phyloP scores from a whole-genome alignment of 1,140 invertebrate genomes.

The Apis laboriosa region DNA sequence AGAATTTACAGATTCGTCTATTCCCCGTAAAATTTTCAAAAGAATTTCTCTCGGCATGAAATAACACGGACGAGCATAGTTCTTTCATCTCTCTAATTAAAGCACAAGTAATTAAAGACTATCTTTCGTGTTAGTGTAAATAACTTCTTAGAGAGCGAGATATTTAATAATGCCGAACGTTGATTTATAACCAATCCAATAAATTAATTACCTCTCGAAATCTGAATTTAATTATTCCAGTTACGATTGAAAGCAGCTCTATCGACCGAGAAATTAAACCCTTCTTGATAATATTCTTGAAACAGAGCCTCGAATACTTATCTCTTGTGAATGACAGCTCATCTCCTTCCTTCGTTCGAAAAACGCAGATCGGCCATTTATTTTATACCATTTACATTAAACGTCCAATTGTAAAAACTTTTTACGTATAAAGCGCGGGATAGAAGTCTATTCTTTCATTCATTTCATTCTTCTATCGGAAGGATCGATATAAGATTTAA shows the following conservation, averaged over 20 bases:
- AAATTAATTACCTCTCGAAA: conserved; percentile 1
- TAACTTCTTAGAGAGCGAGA: not conserved
- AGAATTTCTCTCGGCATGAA: conserved; percentile 1
- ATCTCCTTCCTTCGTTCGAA: not conserved
- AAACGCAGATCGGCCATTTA: no score
- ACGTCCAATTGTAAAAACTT: no score
- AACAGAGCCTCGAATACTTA: not conserved
- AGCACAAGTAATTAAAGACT: conserved; percentile 13
- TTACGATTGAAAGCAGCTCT: not conserved
- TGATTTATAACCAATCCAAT: conserved; percentile 15
- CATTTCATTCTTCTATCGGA: no score
- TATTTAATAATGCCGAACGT: conserved; percentile 17
- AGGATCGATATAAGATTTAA: no score
- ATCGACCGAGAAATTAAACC: not conserved
- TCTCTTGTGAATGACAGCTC: not conserved
- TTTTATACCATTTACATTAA: no score
- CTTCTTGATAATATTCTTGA: not conserved
- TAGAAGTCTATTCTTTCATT: no score
- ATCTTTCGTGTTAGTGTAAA: not conserved
- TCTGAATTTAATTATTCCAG: conserved; percentile 21
- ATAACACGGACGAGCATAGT: not conserved
- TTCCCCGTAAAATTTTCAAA: not conserved
- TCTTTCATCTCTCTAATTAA: conserved; percentile 4
- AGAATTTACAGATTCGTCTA: not conserved
- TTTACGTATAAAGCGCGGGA: no score